These are phyloP conservation scores for Pelvicachromis taeniatus DNA, from an alignment of 2,113 vertebrate genomes.

Conservation along the genomic window DNA sequence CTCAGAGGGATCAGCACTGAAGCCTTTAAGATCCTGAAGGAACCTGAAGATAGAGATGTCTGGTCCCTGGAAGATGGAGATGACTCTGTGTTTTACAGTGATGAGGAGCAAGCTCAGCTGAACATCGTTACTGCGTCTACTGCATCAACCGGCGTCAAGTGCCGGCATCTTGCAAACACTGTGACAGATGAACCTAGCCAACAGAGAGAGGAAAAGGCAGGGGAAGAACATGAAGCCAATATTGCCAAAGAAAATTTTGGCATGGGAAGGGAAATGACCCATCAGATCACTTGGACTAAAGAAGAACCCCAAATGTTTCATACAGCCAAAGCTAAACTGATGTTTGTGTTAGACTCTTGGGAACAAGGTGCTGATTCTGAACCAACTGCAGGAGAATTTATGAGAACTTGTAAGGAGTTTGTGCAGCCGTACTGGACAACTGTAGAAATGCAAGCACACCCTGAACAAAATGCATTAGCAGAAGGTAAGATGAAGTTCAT, in stretches of 20 bases:
- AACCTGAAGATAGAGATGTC: not conserved
- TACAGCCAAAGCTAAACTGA: not conserved
- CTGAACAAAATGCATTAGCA: not conserved
- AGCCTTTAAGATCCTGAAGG: not conserved
- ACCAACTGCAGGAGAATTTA: not conserved
- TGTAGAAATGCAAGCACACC: not conserved
- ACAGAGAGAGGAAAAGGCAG: not conserved
- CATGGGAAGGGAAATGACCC: not conserved
- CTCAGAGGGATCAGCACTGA: conserved; percentile 20
- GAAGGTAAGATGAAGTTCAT: conserved; percentile 26
- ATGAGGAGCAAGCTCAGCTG: conserved; percentile 44
- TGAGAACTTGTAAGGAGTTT: not conserved
- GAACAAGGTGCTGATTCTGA: not conserved
- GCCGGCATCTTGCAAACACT: not conserved
- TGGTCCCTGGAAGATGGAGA: conserved; percentile 59
- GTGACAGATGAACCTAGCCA: not conserved
- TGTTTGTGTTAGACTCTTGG: not conserved
- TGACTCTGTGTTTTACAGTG: conserved; percentile 70
- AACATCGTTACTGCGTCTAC: not conserved
- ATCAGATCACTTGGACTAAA: not conserved
- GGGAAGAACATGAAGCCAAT: not conserved
- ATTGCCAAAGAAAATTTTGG: not conserved
- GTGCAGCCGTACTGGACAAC: not conserved
- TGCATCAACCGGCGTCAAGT: not conserved
- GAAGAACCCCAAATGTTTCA: not conserved